These are phyloP conservation scores for Agrilus planipennis DNA, from an alignment of 1,140 invertebrate species.

Conservation along the genomic window DNA sequence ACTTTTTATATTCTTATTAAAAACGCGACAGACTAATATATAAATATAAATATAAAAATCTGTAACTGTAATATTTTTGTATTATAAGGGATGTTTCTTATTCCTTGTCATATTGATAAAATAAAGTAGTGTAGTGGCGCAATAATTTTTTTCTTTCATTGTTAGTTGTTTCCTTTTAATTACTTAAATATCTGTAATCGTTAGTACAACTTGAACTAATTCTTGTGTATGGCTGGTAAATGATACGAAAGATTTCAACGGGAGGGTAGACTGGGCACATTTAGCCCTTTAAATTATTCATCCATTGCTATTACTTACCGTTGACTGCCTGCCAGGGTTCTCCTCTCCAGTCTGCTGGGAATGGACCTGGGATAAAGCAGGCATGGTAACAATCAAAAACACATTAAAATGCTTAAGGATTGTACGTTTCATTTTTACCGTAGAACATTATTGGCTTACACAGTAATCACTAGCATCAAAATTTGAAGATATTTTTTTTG, in stretches of 20 bases:
- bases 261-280: constrained; percentile 28
- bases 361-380: constrained; percentile 24
- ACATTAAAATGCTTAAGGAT: no score
- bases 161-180: constrained; percentile 8
- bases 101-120: constrained; percentile 19
- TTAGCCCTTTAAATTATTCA: constrained; percentile 28
- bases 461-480: no score
- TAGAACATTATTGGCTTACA: no score
- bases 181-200: not conserved
- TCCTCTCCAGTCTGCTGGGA: constrained; percentile 31
- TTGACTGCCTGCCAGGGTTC: constrained; percentile 34
- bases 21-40: no score
- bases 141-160: constrained; percentile 6
- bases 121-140: constrained; percentile 18
- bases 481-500: no score
- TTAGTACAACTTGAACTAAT: not conserved
- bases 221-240: constrained; percentile 3
- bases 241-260: constrained; percentile 1
- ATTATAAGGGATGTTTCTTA: not conserved
- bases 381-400: no score
- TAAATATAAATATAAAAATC: no score
- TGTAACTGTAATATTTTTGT: no score
- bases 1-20: no score
- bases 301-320: constrained; percentile 30
- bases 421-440: no score